Percentiles rank a stretch among this genome's conserved stretches.
These are phyloP conservation scores for Eriosoma lanigerum DNA, from an alignment of 1,140 invertebrate species.

Conservation along the genomic window DNA sequence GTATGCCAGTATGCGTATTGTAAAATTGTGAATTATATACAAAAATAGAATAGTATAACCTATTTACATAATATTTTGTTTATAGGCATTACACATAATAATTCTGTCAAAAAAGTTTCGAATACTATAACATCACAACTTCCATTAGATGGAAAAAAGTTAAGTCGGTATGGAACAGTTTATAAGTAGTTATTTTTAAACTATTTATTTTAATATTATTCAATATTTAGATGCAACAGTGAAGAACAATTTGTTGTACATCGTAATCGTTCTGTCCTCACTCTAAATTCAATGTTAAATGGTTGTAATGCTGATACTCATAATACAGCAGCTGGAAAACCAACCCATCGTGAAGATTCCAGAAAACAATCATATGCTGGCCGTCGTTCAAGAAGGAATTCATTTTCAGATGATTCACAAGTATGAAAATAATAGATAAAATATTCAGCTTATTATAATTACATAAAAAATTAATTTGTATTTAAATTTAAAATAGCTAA, in stretches of 20 bases:
- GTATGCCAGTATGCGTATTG: too few relatives aligned
- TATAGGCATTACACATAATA: slow-evolving; percentile 35
- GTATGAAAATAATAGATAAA: slow-evolving; percentile 44
- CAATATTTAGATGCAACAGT: slow-evolving; percentile 12
- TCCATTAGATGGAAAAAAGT: background rate
- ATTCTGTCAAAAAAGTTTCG: slow-evolving; percentile 29
- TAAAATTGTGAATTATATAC: too few relatives aligned
- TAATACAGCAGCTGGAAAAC: slow-evolving; percentile 69
- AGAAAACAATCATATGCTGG: slow-evolving; percentile 72
- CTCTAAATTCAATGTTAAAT: slow-evolving; percentile 68
- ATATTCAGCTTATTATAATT: background rate
- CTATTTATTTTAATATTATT: slow-evolving; percentile 4
- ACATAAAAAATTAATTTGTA: background rate
- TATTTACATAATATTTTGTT: slow-evolving; percentile 40
- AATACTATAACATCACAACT: background rate
- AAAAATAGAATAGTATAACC: too few relatives aligned
- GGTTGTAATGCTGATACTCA: slow-evolving; percentile 63
- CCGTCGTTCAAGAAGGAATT: slow-evolving; percentile 78
- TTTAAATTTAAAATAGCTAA: slow-evolving; percentile 64
- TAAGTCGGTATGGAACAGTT: background rate
- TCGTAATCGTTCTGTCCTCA: slow-evolving; percentile 74
- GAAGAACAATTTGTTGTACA: slow-evolving; percentile 80
- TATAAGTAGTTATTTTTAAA: background rate
- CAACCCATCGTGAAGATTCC: slow-evolving; percentile 79
- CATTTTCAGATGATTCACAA: slow-evolving; percentile 78